A percentile compares a stretch with the other conserved stretches of the same genome.
Evolutionary conservation across 1,140 invertebrate species (phyloP).

Genomic region (Cotesia typhae): DNA sequence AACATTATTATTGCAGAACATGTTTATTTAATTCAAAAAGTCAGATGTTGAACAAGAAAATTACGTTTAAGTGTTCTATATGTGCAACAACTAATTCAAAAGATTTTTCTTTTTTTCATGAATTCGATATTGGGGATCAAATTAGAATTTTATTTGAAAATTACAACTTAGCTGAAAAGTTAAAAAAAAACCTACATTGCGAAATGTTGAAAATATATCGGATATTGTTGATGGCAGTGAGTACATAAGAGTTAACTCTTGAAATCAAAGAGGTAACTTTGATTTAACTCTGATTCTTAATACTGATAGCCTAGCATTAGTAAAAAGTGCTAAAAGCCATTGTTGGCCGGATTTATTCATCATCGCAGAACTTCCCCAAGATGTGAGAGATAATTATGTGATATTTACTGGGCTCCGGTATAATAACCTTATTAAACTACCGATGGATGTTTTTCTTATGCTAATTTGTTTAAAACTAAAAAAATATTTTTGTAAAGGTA

Average conservation of each 20-base stretch:
- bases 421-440: conserved; percentile 32
- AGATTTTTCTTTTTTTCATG: conserved; percentile 26
- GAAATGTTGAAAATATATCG: conserved; percentile 15
- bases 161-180: conserved; percentile 31
- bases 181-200: not conserved
- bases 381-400: conserved; percentile 28
- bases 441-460: conserved; percentile 39
- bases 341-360: conserved; percentile 35
- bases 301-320: conserved; percentile 37
- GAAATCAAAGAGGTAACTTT: conserved; percentile 22
- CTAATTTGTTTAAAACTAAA: conserved; percentile 41
- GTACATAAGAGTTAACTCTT: conserved; percentile 36
- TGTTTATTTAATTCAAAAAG: conserved; percentile 21
- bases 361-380: conserved; percentile 37
- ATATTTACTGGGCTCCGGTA: conserved; percentile 33
- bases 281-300: conserved; percentile 38
- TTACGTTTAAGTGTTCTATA: conserved; percentile 6
- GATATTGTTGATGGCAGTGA: conserved; percentile 38
- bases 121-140: conserved; percentile 34
- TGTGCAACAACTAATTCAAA: conserved; percentile 16
- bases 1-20: conserved; percentile 39
- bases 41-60: conserved; percentile 18
- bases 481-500: conserved; percentile 24
- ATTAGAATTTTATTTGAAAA: conserved; percentile 38
- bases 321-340: conserved; percentile 36